A percentile compares a stretch with the other conserved stretches of the same genome.
These are phyloP conservation scores for Rhinoptilus africanus DNA, from an alignment of 2,113 vertebrate genomes.

Conservation along the genomic window DNA sequence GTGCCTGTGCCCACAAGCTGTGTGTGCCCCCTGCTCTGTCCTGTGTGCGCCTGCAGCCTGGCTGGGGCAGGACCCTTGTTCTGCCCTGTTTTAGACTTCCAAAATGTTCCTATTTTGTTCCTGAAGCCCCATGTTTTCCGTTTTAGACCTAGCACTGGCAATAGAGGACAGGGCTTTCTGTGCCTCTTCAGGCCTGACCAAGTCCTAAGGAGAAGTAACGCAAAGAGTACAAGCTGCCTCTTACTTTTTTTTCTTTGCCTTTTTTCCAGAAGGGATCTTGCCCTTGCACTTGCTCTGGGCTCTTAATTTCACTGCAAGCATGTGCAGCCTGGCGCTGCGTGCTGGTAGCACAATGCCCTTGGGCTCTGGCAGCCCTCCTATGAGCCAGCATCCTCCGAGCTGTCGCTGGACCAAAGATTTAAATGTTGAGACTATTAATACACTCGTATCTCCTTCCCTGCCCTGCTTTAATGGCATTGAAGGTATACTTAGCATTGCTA, in stretches of 20 bases:
- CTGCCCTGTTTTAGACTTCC: background rate
- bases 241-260: background rate
- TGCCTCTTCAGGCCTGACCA: background rate
- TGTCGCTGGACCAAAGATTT: background rate
- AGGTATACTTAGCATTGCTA: conserved; percentile 43
- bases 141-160: background rate
- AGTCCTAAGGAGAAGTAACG: fast-evolving
- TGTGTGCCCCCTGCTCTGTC: fast-evolving
- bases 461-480: background rate
- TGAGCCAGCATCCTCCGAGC: background rate
- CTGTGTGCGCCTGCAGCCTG: fast-evolving
- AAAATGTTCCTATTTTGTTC: background rate
- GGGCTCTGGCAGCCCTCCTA: background rate
- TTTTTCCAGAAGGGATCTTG: background rate
- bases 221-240: background rate
- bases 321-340: background rate
- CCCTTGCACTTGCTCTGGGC: background rate
- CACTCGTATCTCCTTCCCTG: conserved; percentile 44
- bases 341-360: background rate
- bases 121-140: background rate
- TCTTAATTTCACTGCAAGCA: background rate
- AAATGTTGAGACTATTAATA: conserved; percentile 68
- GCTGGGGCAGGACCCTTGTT: background rate
- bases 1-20: background rate
- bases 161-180: background rate